Conservation (phyloP, 2,888 invertebrate species). For the Hipparchia semele region DNA sequence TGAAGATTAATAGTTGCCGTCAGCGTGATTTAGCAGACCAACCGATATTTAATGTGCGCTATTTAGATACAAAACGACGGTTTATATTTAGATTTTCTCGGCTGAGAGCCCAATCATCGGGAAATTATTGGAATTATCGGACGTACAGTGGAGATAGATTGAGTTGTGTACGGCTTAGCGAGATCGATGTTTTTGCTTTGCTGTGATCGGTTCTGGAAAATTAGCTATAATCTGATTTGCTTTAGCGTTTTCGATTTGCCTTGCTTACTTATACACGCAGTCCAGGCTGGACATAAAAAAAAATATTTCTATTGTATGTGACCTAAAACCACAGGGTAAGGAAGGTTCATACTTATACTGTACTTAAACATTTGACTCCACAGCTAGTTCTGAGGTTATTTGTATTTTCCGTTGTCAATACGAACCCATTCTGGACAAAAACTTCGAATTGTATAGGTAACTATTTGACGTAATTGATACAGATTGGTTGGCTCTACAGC, state of each 20-base stretch:
- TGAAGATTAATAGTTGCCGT: conserved; percentile 80
- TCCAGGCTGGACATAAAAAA: too few species aligned
- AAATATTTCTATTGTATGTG: too few species aligned
- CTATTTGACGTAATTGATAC: too few species aligned
- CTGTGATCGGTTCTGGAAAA: neutral
- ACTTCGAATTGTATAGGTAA: too few species aligned
- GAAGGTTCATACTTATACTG: too few species aligned
- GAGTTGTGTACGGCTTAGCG: neutral
- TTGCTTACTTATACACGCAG: neutral
- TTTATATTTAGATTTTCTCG: conserved; percentile 74
- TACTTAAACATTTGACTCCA: too few species aligned
- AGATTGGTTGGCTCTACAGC: too few species aligned
- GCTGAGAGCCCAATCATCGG: conserved; percentile 66
- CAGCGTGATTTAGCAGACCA: conserved; percentile 81
- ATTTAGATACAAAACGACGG: conserved; percentile 74
- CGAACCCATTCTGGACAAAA: too few species aligned
- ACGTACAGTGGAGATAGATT: conserved; percentile 31
- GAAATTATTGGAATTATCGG: conserved; percentile 42
- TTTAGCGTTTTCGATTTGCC: neutral
- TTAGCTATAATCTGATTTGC: neutral
- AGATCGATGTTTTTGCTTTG: conserved; percentile 1
- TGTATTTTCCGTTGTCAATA: too few species aligned
- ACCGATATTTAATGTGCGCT: conserved; percentile 79
- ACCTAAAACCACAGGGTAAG: too few species aligned
- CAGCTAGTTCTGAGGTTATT: too few species aligned